phyloP scores from a whole-genome alignment of 2,888 invertebrate genomes.

The Sphaerophoria rueppellii region DNA sequence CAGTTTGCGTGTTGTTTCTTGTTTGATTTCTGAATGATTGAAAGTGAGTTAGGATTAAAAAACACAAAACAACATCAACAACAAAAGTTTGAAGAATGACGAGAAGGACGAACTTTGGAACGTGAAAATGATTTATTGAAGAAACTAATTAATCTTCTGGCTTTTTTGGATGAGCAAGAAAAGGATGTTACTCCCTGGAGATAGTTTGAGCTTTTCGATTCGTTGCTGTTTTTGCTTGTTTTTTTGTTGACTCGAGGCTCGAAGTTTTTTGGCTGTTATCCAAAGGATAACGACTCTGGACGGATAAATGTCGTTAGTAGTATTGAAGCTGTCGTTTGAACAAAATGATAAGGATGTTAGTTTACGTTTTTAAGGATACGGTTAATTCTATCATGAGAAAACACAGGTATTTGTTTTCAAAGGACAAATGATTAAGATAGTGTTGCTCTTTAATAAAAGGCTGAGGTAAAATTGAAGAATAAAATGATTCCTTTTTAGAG shows the following conservation, averaged over 20 bases:
- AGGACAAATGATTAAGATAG: no score
- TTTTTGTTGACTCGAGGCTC: neutral
- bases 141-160: constrained; percentile 66
- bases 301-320: constrained; percentile 42
- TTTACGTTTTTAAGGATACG: no score
- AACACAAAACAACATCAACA: neutral
- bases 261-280: neutral
- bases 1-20: constrained; percentile 66
- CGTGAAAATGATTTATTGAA: constrained; percentile 61
- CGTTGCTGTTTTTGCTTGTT: neutral
- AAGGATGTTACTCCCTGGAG: constrained; percentile 20
- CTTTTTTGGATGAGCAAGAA: constrained; percentile 31
- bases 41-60: neutral
- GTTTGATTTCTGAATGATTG: constrained; percentile 27
- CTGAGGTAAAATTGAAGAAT: no score
- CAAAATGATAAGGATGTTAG: no score
- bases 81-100: neutral
- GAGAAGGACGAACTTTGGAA: constrained; percentile 15
- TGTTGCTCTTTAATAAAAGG: no score
- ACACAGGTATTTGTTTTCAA: no score
- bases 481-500: no score
- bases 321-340: neutral
- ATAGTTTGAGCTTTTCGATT: constrained; percentile 18
- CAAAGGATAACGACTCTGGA: constrained; percentile 32
- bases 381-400: no score